Base-by-base conservation (phyloP, 2,113 vertebrate genomes). In the Perognathus longimembris region DNA sequence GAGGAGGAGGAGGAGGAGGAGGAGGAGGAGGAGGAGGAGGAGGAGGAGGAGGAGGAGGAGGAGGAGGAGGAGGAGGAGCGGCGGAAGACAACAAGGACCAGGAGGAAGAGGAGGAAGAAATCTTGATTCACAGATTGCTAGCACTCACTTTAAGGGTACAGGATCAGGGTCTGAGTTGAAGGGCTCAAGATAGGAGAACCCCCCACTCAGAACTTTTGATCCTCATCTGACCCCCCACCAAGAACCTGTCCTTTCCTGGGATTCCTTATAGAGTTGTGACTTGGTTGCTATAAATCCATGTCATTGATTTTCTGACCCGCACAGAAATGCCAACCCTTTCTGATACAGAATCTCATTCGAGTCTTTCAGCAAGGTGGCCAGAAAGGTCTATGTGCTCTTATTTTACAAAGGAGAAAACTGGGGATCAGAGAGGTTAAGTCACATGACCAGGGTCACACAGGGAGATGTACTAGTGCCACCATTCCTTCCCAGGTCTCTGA, bases 311-410 rank as follows among this genome's bases (percentile, higher is more conserved):
- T 84, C 86, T 26, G 85, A 84, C 28, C 20, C 32, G 85, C 67
- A 34, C 75, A 83, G 76, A 93, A 80, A 88, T n/a, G 24, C 36
- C 77, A 86, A 22, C 40, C 50, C 70, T 69, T 93, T 78, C 80
- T 85, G 63, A 26, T 34, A 26, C 0, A 2, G 22, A 38, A 79
- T 36, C 63, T 50, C 71, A 20, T 73, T 67, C 32, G 36, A 89
- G 71, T 70, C 57, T 38, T 38, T 20, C 45, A 67, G 38, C 74
- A 40, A 85, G 28, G 28, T 4, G 6, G 36, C 75, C 50, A 64
- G 75, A 42, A 71, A 85, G 28, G 42, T 38, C 14, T 1, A 9
- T n/a, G 34, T 28, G 40, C 15, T 81, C 64, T 82, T 70, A 45
- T 57, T 64, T 85, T 11, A 75, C 24, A 12, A 54, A 26, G 21